A percentile compares a stretch with the other conserved stretches of the same genome.
Evolutionary conservation across 2,888 invertebrate genomes (phyloP).

Genomic region (Oscheius myriophilus): DNA sequence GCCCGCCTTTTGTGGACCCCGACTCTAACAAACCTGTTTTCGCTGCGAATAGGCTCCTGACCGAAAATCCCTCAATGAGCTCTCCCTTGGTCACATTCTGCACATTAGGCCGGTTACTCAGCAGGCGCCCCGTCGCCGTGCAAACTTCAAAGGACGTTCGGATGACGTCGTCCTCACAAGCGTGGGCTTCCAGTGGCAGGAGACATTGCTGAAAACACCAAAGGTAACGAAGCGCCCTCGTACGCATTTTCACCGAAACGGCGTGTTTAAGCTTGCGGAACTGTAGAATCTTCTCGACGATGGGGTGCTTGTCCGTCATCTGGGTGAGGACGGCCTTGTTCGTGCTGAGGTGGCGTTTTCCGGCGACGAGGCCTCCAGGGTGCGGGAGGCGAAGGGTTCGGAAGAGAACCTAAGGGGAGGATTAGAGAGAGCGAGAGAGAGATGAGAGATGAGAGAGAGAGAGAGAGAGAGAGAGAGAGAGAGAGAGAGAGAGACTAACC

Average conservation of each 20-base stretch:
- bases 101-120: conserved; percentile 90
- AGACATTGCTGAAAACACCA: conserved; percentile 30
- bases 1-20: no score
- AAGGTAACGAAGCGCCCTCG: neutral
- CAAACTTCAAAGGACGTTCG: conserved; percentile 36
- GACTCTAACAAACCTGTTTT: conserved; percentile 11
- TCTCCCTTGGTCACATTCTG: conserved; percentile 87
- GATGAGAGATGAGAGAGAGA: neutral
- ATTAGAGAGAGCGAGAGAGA: neutral
- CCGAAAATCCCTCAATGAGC: conserved; percentile 31
- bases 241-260: conserved; percentile 30
- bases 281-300: conserved; percentile 44
- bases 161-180: conserved; percentile 24
- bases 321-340: conserved; percentile 46
- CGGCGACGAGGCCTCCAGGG: conserved; percentile 35
- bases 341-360: conserved; percentile 40
- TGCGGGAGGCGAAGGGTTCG: conserved; percentile 41
- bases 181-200: conserved; percentile 17
- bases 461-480: conserved; percentile 13
- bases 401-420: conserved; percentile 37
- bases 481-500: conserved; percentile 10
- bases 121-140: conserved; percentile 78
- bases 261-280: conserved; percentile 50
- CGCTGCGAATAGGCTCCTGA: conserved; percentile 36
- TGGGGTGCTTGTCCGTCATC: conserved; percentile 36